These are phyloP conservation scores for Enteromius treurensis DNA, from an alignment of 2,797 vertebrate species.

Conservation along the genomic window DNA sequence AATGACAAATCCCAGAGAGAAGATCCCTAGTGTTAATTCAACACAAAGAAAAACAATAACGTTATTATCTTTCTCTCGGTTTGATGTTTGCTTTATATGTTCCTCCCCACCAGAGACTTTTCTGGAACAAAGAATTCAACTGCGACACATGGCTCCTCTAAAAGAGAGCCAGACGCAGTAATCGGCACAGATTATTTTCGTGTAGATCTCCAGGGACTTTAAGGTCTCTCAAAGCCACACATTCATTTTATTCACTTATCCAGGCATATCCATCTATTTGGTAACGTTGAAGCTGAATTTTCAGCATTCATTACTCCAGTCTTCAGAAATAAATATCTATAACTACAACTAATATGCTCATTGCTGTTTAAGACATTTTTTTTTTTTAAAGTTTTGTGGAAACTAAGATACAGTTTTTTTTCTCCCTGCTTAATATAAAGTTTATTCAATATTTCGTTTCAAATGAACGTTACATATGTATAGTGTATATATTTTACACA, in stretches of 20 bases:
- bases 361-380: neutral
- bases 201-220: conserved; percentile 39
- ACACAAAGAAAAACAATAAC: conserved; percentile 43
- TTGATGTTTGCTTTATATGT: conserved; percentile 51
- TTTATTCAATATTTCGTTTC: neutral
- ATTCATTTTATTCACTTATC: neutral
- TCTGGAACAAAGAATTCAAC: conserved; percentile 52
- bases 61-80: conserved; percentile 51
- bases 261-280: neutral
- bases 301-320: neutral
- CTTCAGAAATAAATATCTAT: neutral
- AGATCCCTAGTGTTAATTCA: conserved; percentile 41
- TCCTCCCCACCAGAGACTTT: conserved; percentile 47
- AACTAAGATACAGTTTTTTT: neutral
- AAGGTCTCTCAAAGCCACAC: conserved; percentile 9
- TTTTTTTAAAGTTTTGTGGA: neutral
- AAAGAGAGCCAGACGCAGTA: conserved; percentile 44
- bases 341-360: neutral
- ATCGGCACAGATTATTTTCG: conserved; percentile 56
- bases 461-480: too few species aligned
- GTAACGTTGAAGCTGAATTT: neutral
- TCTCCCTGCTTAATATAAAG: neutral
- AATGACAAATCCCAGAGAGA: conserved; percentile 38
- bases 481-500: too few species aligned
- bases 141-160: conserved; percentile 37